These are phyloP conservation scores for Mellilla xanthometata DNA, from an alignment of 2,888 invertebrate species.

Conservation along the genomic window DNA sequence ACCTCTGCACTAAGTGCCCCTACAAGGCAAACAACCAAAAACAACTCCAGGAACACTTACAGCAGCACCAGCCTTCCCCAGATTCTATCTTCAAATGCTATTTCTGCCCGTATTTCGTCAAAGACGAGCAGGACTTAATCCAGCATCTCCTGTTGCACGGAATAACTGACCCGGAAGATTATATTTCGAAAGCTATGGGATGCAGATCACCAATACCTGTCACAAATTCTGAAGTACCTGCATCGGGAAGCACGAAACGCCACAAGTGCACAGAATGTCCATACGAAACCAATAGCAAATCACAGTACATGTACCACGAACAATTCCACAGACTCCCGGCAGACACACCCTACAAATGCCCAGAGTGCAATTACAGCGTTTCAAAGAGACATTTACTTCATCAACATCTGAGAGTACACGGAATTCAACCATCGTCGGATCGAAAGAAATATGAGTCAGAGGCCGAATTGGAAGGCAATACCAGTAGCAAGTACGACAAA, in stretches of 20 bases:
- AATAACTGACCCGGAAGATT: conserved; percentile 82
- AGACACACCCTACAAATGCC: conserved; percentile 90
- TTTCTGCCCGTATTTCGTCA: conserved; percentile 91
- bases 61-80: conserved; percentile 86
- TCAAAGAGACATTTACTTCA: conserved; percentile 91
- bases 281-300: conserved; percentile 92
- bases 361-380: conserved; percentile 91
- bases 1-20: conserved; percentile 87
- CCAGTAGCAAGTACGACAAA: conserved; percentile 44
- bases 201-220: conserved; percentile 59
- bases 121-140: conserved; percentile 85
- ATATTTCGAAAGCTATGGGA: conserved; percentile 71
- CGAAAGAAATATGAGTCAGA: conserved; percentile 68
- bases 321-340: conserved; percentile 89
- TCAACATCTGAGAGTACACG: conserved; percentile 91
- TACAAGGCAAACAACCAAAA: conserved; percentile 84
- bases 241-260: conserved; percentile 78
- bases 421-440: conserved; percentile 58
- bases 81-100: conserved; percentile 90
- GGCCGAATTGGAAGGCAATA: conserved; percentile 62
- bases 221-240: conserved; percentile 24
- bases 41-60: conserved; percentile 84
- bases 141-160: conserved; percentile 87
- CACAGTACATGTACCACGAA: conserved; percentile 93
- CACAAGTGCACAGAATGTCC: conserved; percentile 92